Evolutionary conservation across 1,140 invertebrate genomes (phyloP).

Genomic region (Mamestra configurata): DNA sequence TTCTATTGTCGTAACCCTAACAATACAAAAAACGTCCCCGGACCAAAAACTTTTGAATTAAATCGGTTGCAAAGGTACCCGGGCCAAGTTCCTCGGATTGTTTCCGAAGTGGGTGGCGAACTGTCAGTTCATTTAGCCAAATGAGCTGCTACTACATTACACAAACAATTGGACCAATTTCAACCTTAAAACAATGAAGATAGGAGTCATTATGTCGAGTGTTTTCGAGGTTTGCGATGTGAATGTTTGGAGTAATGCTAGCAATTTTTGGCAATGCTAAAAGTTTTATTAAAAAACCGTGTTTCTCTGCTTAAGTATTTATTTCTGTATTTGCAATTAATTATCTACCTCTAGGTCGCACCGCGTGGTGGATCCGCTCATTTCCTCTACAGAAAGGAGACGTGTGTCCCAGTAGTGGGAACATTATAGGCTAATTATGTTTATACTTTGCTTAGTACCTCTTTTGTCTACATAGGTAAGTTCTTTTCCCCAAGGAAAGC

Average conservation of each 20-base stretch:
- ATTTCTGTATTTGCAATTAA: background rate
- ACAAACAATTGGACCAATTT: conserved; percentile 15
- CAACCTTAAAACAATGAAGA: background rate
- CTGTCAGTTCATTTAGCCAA: conserved; percentile 55
- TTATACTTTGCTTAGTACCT: background rate
- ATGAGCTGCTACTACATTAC: conserved; percentile 51
- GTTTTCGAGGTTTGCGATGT: background rate
- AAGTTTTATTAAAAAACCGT: background rate
- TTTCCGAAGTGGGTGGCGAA: conserved; percentile 48
- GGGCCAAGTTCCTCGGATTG: conserved; percentile 49
- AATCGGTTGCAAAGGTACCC: conserved; percentile 49
- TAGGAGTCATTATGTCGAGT: conserved; percentile 4
- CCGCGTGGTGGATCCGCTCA: too few relatives aligned
- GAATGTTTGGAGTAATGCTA: background rate
- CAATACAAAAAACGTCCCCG: conserved; percentile 1
- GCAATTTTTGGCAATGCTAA: conserved; percentile 26
- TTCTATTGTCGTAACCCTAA: background rate
- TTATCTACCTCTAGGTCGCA: too few relatives aligned
- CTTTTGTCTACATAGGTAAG: background rate
- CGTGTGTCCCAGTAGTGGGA: too few relatives aligned
- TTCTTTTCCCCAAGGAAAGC: conserved; percentile 1
- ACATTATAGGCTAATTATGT: too few relatives aligned
- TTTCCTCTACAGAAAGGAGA: too few relatives aligned
- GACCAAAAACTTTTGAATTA: conserved; percentile 36
- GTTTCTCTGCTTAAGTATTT: background rate